Percentiles rank a stretch among this genome's conserved stretches.
Evolutionary conservation across 2,888 invertebrate species (phyloP).

Genomic region (Vanessa cardui): DNA sequence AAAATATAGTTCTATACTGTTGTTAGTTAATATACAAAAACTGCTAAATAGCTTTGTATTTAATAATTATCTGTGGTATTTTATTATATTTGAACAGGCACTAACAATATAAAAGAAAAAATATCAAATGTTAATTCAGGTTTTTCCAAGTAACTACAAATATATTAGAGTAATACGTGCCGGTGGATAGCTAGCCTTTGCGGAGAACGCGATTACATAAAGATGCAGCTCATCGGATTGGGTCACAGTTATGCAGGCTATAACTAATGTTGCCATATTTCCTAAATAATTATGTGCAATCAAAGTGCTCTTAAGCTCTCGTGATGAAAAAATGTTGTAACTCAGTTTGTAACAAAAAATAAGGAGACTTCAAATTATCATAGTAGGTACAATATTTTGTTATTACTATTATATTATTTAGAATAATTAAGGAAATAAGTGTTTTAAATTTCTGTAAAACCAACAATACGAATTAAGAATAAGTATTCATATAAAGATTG

Average conservation of each 20-base stretch:
- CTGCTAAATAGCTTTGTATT: neutral
- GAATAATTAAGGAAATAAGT: too few species aligned
- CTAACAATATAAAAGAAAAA: too few species aligned
- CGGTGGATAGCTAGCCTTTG: constrained; percentile 6
- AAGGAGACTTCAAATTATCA: neutral
- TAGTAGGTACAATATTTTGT: too few species aligned
- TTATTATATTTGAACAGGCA: too few species aligned
- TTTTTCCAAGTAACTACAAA: neutral
- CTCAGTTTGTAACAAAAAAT: neutral
- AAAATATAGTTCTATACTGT: constrained; percentile 16
- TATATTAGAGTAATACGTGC: neutral
- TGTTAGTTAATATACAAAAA: constrained; percentile 7
- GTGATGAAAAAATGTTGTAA: constrained; percentile 7
- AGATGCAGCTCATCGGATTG: constrained; percentile 35
- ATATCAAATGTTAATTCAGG: too few species aligned
- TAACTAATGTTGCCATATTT: constrained; percentile 19
- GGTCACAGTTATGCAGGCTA: constrained; percentile 29
- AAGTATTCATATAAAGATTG: neutral
- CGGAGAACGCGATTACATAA: constrained; percentile 26
- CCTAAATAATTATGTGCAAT: constrained; percentile 25
- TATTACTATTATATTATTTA: too few species aligned
- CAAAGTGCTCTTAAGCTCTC: constrained; percentile 13
- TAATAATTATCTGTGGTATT: too few species aligned
- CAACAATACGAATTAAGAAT: neutral
- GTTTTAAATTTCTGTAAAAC: too few species aligned